These are phyloP conservation scores for Chloromyia formosa DNA, from an alignment of 2,888 invertebrate species.

Conservation along the genomic window DNA sequence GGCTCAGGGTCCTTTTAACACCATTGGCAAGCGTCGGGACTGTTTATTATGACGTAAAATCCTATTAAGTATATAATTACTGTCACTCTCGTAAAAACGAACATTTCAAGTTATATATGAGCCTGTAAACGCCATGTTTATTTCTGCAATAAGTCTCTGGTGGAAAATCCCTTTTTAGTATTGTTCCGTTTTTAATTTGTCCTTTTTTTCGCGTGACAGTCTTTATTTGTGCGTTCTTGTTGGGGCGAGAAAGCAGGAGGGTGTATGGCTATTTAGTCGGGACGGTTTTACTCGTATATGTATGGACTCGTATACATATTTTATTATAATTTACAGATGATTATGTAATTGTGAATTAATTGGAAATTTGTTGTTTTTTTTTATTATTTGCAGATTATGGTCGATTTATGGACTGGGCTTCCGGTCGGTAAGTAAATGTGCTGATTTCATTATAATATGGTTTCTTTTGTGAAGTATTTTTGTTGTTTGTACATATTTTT, in stretches of 20 bases:
- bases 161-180: conserved; percentile 12
- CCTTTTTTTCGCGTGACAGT: background rate
- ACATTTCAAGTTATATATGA: conserved; percentile 36
- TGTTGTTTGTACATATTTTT: too few relatives aligned
- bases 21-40: too few relatives aligned
- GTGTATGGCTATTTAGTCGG: background rate
- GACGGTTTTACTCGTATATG: background rate
- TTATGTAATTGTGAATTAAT: conserved; percentile 26
- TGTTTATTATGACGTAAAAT: conserved; percentile 42
- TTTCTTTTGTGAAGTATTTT: too few relatives aligned
- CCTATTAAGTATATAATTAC: conserved; percentile 42
- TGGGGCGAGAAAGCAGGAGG: background rate
- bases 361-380: conserved; percentile 24
- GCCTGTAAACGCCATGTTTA: conserved; percentile 33
- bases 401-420: conserved; percentile 42
- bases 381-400: conserved; percentile 45
- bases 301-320: conserved; percentile 2
- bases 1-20: too few relatives aligned
- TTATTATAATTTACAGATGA: background rate
- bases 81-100: conserved; percentile 34
- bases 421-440: conserved; percentile 45
- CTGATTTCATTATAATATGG: background rate
- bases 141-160: conserved; percentile 36
- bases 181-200: conserved; percentile 2
- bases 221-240: too few relatives aligned